Conservation (phyloP, 2,113 vertebrate genomes). For the Hymenochirus boettgeri region DNA sequence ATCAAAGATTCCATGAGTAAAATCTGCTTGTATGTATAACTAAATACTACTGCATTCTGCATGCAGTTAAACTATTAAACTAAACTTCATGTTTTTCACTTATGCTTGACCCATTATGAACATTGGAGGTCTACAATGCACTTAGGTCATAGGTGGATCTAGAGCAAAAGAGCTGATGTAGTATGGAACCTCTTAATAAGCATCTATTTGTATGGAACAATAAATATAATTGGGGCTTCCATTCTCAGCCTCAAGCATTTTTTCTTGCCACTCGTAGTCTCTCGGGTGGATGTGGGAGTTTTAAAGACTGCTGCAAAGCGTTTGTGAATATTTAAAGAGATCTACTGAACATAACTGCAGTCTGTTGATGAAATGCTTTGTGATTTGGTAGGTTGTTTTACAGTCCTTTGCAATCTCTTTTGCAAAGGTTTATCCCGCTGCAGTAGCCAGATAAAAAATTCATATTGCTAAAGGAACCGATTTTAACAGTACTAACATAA, state of each 20-base stretch:
- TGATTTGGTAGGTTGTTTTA: constrained; percentile 17
- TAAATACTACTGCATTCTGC: not conserved
- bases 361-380: constrained; percentile 12
- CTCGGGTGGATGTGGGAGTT: constrained; percentile 33
- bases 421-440: constrained; percentile 22
- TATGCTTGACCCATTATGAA: constrained; percentile 10
- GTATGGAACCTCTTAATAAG: constrained; percentile 10
- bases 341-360: constrained; percentile 20
- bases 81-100: constrained; percentile 11
- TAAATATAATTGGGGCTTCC: constrained; percentile 20
- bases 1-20: too few relatives aligned
- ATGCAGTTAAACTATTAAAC: not conserved
- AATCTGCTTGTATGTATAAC: too few relatives aligned
- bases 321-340: constrained; percentile 43
- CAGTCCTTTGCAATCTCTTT: constrained; percentile 25
- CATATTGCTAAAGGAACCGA: constrained; percentile 3
- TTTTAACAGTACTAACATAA: too few relatives aligned
- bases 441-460: constrained; percentile 23
- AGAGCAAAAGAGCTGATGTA: not conserved
- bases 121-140: not conserved
- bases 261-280: constrained; percentile 33
- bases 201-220: constrained; percentile 4
- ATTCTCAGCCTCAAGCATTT: constrained; percentile 30
- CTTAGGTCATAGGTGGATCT: constrained; percentile 5
- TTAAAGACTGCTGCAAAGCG: constrained; percentile 33